Base-by-base conservation (phyloP, 1,140 invertebrate genomes). In the Brachionus paranguensis region DNA sequence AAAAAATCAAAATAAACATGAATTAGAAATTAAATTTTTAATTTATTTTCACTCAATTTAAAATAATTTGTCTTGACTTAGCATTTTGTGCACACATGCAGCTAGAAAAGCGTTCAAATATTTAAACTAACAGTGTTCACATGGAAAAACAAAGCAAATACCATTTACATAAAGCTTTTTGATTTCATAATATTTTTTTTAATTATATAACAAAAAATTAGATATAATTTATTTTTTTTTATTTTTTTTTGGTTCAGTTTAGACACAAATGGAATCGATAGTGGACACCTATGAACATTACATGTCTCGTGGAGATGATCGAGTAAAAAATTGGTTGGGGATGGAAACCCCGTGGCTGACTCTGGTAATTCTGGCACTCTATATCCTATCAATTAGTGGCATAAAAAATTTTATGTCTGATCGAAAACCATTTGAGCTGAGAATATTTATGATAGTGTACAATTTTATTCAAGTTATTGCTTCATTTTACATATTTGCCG, bases 281-380 rank as follows among this genome's bases (percentile, higher is more conserved):
- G 37, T 64, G 5, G 11, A 81, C 4, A 64, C 4, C 1, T 81
- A 81, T 68, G n/a, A 81, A 11, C 17, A 64, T 47, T 81, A 81
- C 27, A 81, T 81, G 78, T 60, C 78, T 64, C 53, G 78, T 17
- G 78, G 50, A 64, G 91, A 91, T 88, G 85, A 86, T 5, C 85
- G 91, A 78, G 88, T 89, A 0, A 85, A 87, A 24, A 85, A 89
- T 85, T 91, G 91, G 90, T 87, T 90, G 33, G 84, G 91, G 60
- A 89, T 91, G 86, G 79, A 87, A 47, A 87, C 87, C 78, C 90
- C 90, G 33, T 87, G 87, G 47, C 89, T 90, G 4, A 89, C 90
- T 1, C 65, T 90, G 14, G 17, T 24, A 2, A 33, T 86, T 27
- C 74, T 84, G 3, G 33, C 55, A 7, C 3, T 53, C 24, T 86